Base-by-base conservation (phyloP, 1,140 invertebrate genomes). In the Caenorhabditis inopinata region DNA sequence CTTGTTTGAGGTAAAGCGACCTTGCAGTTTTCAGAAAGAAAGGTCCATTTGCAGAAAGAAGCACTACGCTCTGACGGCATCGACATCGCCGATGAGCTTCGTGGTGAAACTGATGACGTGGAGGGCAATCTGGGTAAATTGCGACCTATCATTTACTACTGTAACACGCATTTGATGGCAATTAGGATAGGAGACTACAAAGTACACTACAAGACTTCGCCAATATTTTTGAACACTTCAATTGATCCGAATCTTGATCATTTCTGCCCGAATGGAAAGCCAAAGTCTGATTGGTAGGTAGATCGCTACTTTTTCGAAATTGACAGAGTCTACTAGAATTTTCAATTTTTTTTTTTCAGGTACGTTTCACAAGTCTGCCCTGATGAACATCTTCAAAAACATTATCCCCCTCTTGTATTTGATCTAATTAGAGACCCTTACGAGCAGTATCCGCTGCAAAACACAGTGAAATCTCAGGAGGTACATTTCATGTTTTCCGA, bases 71-170 rank as follows among this genome's bases (percentile, higher is more conserved):
- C 84, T 18, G 85, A 86, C 76, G 85, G 85, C 7, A 79, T 79
- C 2, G 82, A 86, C 75, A 82, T 86, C 46, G 82, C 79, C 74
- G 73, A 82, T 18, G 85, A 86, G 38, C 29, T 86, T 6, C 78
- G 74, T n/a, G 84, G 85, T 23, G 53, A 82, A 38, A 74, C 45
- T 29, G 78, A 83, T 42, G 62, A 83, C 42, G 58, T 68, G 2
- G 58, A 79, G 9, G 53, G 51, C n/a, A 74, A 38, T 2, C 53
- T 84, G 5, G 82, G 83, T 14, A 74, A 82, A 49, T 45, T 80
- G 18, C 74, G 86, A 14, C 86, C 86, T 12, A 85, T 87, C 58
- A 88, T 86, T 74, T 87, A 88, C 80, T 87, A 87, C 73, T 87
- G 86, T 79, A 87, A 87, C 76, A 73, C 80, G 9, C 77, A 88